Conservation (phyloP, 2,888 invertebrate species). For the Leptarthrus brevirostris region DNA sequence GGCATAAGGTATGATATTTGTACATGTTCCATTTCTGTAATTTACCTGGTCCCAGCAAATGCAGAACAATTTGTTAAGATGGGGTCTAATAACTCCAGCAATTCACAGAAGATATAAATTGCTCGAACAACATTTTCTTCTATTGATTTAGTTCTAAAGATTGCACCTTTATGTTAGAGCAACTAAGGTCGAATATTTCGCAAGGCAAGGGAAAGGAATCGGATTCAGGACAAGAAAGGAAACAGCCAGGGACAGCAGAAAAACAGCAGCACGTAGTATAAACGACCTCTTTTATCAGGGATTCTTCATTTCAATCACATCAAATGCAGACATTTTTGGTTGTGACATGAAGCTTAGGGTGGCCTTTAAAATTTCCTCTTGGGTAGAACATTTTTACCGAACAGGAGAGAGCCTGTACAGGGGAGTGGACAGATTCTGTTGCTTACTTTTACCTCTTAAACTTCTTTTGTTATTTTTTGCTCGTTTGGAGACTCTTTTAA, state of each 20-base stretch:
- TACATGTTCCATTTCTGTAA: no score
- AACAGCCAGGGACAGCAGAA: slow-evolving; percentile 42
- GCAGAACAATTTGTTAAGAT: not conserved
- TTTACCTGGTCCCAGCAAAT: not conserved
- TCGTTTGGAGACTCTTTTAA: not conserved
- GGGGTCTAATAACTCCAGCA: slow-evolving; percentile 46
- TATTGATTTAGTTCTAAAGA: slow-evolving; percentile 22
- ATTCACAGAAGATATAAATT: slow-evolving; percentile 40
- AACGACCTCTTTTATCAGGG: slow-evolving; percentile 59
- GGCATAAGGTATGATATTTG: no score
- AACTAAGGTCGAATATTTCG: slow-evolving; percentile 9
- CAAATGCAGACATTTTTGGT: slow-evolving; percentile 59
- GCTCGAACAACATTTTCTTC: slow-evolving; percentile 3
- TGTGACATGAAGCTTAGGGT: slow-evolving; percentile 56
- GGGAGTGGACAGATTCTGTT: slow-evolving; percentile 37
- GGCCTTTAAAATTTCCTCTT: slow-evolving; percentile 51
- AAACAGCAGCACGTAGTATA: slow-evolving; percentile 55
- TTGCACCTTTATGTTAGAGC: slow-evolving; percentile 19
- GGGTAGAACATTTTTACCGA: slow-evolving; percentile 22
- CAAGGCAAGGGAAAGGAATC: slow-evolving; percentile 26
- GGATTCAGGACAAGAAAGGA: not conserved
- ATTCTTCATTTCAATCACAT: slow-evolving; percentile 59
- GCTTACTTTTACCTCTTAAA: slow-evolving; percentile 14
- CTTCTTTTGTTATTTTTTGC: slow-evolving; percentile 14
- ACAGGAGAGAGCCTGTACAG: slow-evolving; percentile 2